Percentiles rank a stretch among this genome's conserved stretches.
Evolutionary conservation across 2,888 invertebrate species (phyloP).

Genomic region (Maniola hyperantus): DNA sequence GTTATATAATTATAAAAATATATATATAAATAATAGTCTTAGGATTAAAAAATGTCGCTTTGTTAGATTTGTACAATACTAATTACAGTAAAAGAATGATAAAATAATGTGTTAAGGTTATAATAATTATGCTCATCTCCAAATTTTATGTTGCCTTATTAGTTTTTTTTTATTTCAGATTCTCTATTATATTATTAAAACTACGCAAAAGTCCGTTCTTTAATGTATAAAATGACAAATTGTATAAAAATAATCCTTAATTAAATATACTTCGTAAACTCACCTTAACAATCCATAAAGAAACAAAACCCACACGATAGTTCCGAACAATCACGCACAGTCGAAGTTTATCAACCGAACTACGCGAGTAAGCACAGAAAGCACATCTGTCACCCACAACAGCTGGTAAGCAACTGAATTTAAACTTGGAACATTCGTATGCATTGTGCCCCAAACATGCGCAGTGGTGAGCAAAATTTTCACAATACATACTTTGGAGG

Average conservation of each 20-base stretch:
- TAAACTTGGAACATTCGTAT: conserved; percentile 40
- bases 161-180: too few species aligned
- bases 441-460: conserved; percentile 42
- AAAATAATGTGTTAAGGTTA: too few species aligned
- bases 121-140: too few species aligned
- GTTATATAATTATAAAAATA: too few species aligned
- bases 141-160: too few species aligned
- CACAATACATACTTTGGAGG: conserved; percentile 28
- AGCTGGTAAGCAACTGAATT: conserved; percentile 41
- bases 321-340: conserved; percentile 42
- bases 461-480: conserved; percentile 37
- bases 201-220: too few species aligned
- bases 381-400: conserved; percentile 35
- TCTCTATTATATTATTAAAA: too few species aligned
- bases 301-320: conserved; percentile 37
- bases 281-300: conserved; percentile 24
- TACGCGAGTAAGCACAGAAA: conserved; percentile 30
- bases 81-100: too few species aligned
- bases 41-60: too few species aligned
- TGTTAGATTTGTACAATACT: too few species aligned
- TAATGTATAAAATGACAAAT: not conserved
- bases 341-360: conserved; percentile 40
- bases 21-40: too few species aligned
- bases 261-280: not conserved
- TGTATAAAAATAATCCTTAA: not conserved